These are phyloP conservation scores for Halichondria panicea DNA, from an alignment of 37 sponge, comb jelly and placozoan genomes.

Conservation along the genomic window DNA sequence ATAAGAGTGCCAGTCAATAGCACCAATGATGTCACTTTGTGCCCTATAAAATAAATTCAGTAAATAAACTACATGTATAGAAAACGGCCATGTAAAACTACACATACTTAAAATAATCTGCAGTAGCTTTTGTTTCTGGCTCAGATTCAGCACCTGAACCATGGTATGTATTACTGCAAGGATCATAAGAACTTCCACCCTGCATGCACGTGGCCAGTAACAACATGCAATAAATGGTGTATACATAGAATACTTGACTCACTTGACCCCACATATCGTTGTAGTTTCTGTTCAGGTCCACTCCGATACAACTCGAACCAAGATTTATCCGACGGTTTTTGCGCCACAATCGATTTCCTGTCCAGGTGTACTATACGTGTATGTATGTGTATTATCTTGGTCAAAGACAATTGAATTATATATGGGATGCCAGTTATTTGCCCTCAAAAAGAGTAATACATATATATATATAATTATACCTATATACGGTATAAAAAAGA, in stretches of 20 bases:
- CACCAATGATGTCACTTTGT: constrained; percentile 48
- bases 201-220: too few relatives aligned
- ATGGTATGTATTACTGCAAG: constrained; percentile 77
- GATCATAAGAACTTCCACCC: constrained; percentile 63
- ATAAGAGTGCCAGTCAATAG: constrained; percentile 83
- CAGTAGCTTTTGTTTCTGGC: constrained; percentile 61
- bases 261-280: constrained; percentile 17
- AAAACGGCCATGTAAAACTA: neutral
- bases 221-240: too few relatives aligned
- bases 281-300: constrained; percentile 86
- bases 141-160: constrained; percentile 70
- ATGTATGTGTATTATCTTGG: too few relatives aligned
- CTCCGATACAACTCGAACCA: constrained; percentile 57
- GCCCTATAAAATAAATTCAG: constrained; percentile 19
- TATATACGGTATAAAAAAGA: too few relatives aligned
- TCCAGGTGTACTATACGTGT: constrained; percentile 79
- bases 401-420: too few relatives aligned
- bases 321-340: constrained; percentile 54
- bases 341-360: constrained; percentile 70
- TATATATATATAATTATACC: too few relatives aligned
- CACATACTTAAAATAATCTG: constrained; percentile 45
- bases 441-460: too few relatives aligned
- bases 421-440: too few relatives aligned
- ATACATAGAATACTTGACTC: neutral
- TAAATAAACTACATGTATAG: neutral